phyloP scores from a whole-genome alignment of 2,888 invertebrate species.

The Chelonus formosanus region DNA sequence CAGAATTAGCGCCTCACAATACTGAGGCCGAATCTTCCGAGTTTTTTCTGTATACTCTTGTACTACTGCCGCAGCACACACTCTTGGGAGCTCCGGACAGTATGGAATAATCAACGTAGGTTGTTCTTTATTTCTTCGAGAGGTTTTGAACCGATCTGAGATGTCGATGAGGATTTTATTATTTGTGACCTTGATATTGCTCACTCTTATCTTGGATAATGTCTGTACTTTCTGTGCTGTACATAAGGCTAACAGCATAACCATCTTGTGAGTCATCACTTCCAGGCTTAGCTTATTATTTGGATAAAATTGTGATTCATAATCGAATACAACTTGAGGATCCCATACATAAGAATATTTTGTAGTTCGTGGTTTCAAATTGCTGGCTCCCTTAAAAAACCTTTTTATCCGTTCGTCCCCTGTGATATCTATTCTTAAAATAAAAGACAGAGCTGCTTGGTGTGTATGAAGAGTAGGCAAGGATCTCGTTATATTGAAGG shows the following conservation, averaged over 20 bases:
- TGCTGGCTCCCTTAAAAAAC: constrained; percentile 32
- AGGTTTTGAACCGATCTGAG: constrained; percentile 36
- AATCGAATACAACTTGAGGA: constrained; percentile 29
- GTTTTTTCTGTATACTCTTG: constrained; percentile 15
- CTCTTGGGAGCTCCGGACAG: constrained; percentile 23
- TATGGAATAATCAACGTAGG: constrained; percentile 34
- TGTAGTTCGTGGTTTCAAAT: constrained; percentile 27
- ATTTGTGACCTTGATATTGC: constrained; percentile 18
- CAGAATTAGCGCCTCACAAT: background rate
- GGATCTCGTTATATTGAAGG: too few species aligned
- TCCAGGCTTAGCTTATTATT: constrained; percentile 32
- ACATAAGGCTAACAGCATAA: constrained; percentile 33
- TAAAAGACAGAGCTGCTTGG: too few species aligned
- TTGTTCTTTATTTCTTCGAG: constrained; percentile 19
- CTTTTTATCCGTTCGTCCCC: background rate
- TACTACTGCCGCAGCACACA: constrained; percentile 34
- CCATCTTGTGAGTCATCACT: constrained; percentile 29
- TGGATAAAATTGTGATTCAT: constrained; percentile 16
- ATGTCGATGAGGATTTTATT: constrained; percentile 31
- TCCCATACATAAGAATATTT: constrained; percentile 39
- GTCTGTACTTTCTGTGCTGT: constrained; percentile 40
- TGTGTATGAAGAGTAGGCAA: too few species aligned
- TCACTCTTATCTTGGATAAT: constrained; percentile 22
- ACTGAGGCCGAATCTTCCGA: background rate
- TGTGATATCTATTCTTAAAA: too few species aligned